Base-by-base conservation (phyloP, 2,888 invertebrate genomes). In the Prosapia bicincta region DNA sequence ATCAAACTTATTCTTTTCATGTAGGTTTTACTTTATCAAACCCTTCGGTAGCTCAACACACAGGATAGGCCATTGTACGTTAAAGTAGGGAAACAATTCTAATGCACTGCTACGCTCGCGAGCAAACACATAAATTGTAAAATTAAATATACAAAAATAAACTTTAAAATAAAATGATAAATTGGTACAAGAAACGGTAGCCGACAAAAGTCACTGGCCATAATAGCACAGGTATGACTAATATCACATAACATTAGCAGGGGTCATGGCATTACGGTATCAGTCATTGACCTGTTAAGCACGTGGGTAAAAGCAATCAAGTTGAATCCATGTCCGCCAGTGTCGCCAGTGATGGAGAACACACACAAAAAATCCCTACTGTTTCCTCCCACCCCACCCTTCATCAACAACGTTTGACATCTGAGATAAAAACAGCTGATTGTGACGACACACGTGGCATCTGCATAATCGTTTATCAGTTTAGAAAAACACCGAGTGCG, bases 301-400 rank as follows among this genome's bases (percentile, higher is more conserved):
- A 54, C 54, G 54, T 54, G 54, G 54, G 54, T 54, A 54, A n/a
- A 54, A 54, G 54, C 54, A 54, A 54, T 54, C 54, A 54, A 54
- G 54, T 54, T 54, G 54, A 54, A 54, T 54, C 54, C 20, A 20
- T 54, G 54, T 54, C 54, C 54, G 20, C 54, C 54, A 54, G 54
- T 54, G 54, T 54, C 54, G 54, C 54, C 54, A 54, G 20, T 54
- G 54, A 54, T 20, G 20, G 54, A 54, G 54, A 54, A 54, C 30
- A 30, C n/a, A 6, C 7, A 6, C n/a, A 54, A 54, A 54, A 54
- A 54, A 38, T 38, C 38, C 38, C 38, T 38, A 38, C 38, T 38
- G 38, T 38, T 38, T 13, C 38, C 38, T 15, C 38, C 38, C 3
- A 2, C 38, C 20, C 54, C n/a, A 20, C 54, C 54, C 54, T 54